Conservation (phyloP, 2,797 vertebrate genomes). For the Pachyuromys duprasi region DNA sequence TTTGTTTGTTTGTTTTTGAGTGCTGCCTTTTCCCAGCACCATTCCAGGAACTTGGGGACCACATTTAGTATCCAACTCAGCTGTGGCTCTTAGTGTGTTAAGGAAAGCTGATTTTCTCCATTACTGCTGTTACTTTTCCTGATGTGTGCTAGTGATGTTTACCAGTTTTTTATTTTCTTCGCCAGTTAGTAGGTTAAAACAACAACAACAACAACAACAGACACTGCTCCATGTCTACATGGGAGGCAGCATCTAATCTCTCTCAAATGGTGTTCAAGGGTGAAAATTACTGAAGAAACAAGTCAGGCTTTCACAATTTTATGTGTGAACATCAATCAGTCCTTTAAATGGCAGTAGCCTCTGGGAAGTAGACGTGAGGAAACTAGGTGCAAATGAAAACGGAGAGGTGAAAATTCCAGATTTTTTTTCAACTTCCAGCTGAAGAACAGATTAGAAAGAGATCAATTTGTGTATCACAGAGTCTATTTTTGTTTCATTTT, state of each 20-base stretch:
- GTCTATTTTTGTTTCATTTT: conserved; percentile 2
- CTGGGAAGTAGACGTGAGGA: not conserved
- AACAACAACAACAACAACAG: not conserved
- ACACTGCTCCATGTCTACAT: not conserved
- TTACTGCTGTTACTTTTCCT: not conserved
- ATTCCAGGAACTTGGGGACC: not conserved
- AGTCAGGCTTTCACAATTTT: not conserved
- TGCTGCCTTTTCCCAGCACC: not conserved
- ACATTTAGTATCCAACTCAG: not conserved
- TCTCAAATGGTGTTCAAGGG: not conserved
- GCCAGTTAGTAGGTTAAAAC: not conserved
- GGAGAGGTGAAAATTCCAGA: conserved; percentile 62
- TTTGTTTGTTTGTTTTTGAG: not conserved
- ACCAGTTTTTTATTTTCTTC: not conserved
- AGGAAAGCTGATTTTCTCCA: not conserved
- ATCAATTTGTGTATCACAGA: not conserved
- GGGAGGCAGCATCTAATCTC: not conserved
- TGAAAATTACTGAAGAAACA: conserved; percentile 65
- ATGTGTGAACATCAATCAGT: conserved; percentile 34
- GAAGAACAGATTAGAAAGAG: conserved; percentile 14
- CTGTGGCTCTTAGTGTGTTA: not conserved
- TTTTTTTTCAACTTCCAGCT: conserved; percentile 16
- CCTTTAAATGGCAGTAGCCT: not conserved
- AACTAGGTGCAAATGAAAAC: conserved; percentile 68
- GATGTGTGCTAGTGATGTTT: not conserved